Conservation (phyloP, 2,113 vertebrate species). For the Mobula hypostoma region DNA sequence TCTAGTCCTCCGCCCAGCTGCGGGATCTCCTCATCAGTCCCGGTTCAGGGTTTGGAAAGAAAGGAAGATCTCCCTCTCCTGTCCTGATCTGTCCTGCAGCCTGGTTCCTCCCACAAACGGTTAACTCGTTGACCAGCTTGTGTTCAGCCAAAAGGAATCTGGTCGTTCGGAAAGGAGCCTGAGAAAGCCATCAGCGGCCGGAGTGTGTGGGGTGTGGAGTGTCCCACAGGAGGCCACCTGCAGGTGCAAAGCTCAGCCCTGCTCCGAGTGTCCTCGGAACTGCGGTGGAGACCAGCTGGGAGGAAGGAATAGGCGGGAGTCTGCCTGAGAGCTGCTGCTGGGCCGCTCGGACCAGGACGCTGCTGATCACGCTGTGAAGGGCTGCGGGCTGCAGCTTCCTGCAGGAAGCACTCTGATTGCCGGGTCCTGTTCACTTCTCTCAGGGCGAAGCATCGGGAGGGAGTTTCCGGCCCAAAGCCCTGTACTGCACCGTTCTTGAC, state of each 20-base stretch:
- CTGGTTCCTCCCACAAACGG: too few species aligned
- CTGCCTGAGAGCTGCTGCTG: neutral
- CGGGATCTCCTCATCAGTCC: too few species aligned
- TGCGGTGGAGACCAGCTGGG: neutral
- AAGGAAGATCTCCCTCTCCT: neutral
- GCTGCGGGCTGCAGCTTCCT: neutral
- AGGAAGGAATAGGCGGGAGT: neutral
- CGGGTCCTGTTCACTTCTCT: neutral
- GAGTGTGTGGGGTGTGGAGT: too few species aligned
- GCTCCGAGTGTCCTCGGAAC: neutral
- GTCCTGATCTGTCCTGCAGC: neutral
- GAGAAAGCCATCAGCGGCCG: too few species aligned
- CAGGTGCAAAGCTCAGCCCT: too few species aligned
- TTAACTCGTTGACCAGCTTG: too few species aligned
- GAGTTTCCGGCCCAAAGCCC: neutral
- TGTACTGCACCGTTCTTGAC: neutral
- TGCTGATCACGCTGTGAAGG: neutral
- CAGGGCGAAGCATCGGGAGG: neutral
- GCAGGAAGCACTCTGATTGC: neutral
- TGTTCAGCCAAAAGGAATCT: too few species aligned
- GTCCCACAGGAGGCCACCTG: too few species aligned
- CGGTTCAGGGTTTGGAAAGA: too few species aligned
- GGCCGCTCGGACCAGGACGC: neutral
- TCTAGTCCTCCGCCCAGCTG: neutral
- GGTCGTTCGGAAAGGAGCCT: too few species aligned